Evolutionary conservation across 2,797 vertebrate species (phyloP).

Genomic region (Argyrosomus regius): DNA sequence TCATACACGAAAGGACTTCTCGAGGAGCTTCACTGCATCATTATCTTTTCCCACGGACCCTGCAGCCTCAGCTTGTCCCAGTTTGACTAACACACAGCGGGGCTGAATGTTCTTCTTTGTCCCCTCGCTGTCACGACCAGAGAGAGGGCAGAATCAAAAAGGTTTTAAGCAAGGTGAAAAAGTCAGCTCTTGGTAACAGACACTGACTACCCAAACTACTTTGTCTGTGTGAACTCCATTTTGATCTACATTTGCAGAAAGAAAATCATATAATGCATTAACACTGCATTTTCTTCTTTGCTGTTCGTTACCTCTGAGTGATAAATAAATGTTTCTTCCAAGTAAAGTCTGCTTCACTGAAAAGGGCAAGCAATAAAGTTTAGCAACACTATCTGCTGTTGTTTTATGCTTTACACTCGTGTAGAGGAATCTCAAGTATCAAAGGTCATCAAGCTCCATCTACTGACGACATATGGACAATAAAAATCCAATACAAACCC

Average conservation of each 20-base stretch:
- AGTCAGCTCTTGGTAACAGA: neutral
- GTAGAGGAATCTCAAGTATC: constrained; percentile 1
- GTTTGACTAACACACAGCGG: constrained; percentile 66
- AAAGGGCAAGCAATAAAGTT: constrained; percentile 7
- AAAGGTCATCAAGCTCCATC: constrained; percentile 58
- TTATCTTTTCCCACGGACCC: constrained; percentile 64
- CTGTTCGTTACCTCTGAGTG: neutral
- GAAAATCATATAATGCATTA: neutral
- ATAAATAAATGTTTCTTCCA: constrained; percentile 1
- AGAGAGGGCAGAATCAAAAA: constrained; percentile 17
- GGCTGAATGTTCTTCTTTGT: constrained; percentile 47
- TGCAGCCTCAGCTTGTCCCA: constrained; percentile 75
- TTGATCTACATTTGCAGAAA: neutral
- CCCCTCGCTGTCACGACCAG: constrained; percentile 36
- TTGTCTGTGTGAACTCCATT: neutral
- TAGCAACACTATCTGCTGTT: neutral
- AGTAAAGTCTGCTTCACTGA: neutral
- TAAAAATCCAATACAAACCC: constrained; percentile 9
- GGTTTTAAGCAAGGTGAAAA: constrained; percentile 33
- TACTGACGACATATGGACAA: constrained; percentile 28
- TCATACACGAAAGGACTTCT: constrained; percentile 77
- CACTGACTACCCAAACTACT: neutral
- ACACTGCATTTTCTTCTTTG: neutral
- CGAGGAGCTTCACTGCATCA: constrained; percentile 70
- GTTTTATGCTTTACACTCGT: constrained; percentile 15